Evolutionary conservation across 2,888 invertebrate genomes (phyloP), one percentile per base, ranked within the genome.

Genomic region (Branchellion lobata): DNA sequence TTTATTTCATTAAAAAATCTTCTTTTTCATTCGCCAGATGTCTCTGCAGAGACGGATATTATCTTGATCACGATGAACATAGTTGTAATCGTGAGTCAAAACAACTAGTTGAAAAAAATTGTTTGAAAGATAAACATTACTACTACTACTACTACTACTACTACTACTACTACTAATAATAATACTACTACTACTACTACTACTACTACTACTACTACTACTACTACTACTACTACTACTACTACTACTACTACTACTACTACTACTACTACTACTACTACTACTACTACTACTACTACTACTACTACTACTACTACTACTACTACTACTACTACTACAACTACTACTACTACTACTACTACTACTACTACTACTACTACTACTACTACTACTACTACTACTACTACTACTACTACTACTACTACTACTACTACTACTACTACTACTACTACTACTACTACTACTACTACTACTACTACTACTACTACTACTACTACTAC

Each of bases 41-140:
- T 53, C 31, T 79, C 24, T 94, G 94, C 87, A 92, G 92, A 5
- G 90, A 91, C 29, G 94, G 94, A 0, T 94, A 93, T 87, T 89
- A 57, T n/a, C 69, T 82, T 68, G 65, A 68, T 31, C 33, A 40
- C 0, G 81, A 81, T 69, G 81, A 79, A 24, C 68, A 33, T 21
- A 61, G 65, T 24, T 81, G 81, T 57, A 68, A 27, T 40, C 33
- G 81, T 81, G 53, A 75, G 80, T 80, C 5, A 57, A 8, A 14
- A 40, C 14, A 14, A 40, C 14, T 5, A 40, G 5, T 8, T 14
- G 5, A 40, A 5, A 8, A 40, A 5, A 8, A 14, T 14, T 40
- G 14, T 8, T 5, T 8, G 8, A 8, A 14, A 5, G 5, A 8
- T 14, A 8, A 40, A 5, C 14, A 40, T 8, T 5, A 40, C 40